A percentile compares a stretch with the other conserved stretches of the same genome.
Evolutionary conservation across 2,888 invertebrate genomes (phyloP).

Genomic region (Drosophila affinis): DNA sequence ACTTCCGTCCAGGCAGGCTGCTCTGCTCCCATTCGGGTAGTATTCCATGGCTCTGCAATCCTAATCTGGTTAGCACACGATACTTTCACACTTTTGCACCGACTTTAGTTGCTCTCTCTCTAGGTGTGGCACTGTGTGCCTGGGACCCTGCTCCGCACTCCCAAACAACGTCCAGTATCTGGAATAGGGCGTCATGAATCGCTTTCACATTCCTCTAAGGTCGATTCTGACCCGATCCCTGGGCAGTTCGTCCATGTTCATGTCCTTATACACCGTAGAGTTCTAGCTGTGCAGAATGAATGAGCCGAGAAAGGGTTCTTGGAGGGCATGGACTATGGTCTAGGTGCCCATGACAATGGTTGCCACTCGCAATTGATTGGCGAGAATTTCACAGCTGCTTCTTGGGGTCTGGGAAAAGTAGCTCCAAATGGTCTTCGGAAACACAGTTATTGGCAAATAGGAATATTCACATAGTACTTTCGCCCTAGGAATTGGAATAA

Average conservation of each 20-base stretch:
- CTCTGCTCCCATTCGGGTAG: constrained; percentile 34
- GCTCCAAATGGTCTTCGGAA: not conserved
- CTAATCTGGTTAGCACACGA: too few species aligned
- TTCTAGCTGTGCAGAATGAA: not conserved
- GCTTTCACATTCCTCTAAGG: not conserved
- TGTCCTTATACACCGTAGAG: not conserved
- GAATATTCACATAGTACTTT: too few species aligned
- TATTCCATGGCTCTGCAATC: constrained; percentile 28
- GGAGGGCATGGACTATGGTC: not conserved
- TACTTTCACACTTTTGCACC: not conserved
- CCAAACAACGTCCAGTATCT: not conserved
- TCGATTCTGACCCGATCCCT: not conserved
- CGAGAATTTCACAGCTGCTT: not conserved
- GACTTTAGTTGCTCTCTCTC: not conserved
- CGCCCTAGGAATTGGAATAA: not conserved
- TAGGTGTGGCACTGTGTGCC: not conserved
- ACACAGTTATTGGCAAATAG: not conserved
- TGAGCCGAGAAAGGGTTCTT: not conserved
- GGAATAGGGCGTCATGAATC: not conserved
- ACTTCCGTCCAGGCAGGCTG: not conserved
- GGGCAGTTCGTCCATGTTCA: not conserved
- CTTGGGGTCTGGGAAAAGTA: not conserved
- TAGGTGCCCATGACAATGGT: not conserved
- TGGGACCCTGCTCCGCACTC: not conserved
- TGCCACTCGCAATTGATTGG: not conserved